Evolutionary conservation across 2,113 vertebrate species (phyloP).

Genomic region (Procapra przewalskii): DNA sequence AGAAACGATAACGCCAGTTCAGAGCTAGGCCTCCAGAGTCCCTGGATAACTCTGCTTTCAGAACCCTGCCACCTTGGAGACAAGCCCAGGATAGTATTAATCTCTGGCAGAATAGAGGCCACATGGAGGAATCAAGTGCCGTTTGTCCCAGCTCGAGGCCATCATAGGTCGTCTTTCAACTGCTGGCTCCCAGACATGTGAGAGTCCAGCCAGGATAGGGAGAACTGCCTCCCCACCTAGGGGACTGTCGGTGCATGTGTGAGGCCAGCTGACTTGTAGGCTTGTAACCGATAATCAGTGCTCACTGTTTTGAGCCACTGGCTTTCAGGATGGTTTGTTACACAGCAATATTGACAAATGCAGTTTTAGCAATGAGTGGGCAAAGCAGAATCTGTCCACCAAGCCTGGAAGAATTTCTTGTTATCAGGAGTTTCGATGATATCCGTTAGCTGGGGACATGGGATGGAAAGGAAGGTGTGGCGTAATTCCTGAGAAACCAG

Average conservation of each 20-base stretch:
- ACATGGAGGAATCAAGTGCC: not conserved
- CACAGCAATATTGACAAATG: not conserved
- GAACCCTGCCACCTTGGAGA: not conserved
- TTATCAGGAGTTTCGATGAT: not conserved
- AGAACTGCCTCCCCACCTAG: no score
- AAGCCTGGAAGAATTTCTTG: not conserved
- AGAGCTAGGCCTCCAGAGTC: not conserved
- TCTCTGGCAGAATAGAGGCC: not conserved
- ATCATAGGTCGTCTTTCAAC: not conserved
- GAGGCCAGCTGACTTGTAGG: not conserved
- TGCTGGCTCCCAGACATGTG: not conserved
- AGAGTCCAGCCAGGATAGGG: not conserved
- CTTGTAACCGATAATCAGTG: not conserved
- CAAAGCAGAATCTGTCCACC: not conserved
- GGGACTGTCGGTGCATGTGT: rapidly evolving
- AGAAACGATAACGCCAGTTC: not conserved
- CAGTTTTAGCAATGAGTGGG: not conserved
- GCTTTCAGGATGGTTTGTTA: not conserved
- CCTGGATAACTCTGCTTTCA: not conserved
- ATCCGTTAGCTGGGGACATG: not conserved
- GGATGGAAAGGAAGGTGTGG: not conserved
- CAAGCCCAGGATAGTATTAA: not conserved
- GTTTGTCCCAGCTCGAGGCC: no score
- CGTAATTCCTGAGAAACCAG: not conserved
- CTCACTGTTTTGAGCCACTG: not conserved